These are phyloP conservation scores for Spongilla lacustris DNA, from an alignment of 37 sponge, comb jelly and placozoan species.

Conservation along the genomic window DNA sequence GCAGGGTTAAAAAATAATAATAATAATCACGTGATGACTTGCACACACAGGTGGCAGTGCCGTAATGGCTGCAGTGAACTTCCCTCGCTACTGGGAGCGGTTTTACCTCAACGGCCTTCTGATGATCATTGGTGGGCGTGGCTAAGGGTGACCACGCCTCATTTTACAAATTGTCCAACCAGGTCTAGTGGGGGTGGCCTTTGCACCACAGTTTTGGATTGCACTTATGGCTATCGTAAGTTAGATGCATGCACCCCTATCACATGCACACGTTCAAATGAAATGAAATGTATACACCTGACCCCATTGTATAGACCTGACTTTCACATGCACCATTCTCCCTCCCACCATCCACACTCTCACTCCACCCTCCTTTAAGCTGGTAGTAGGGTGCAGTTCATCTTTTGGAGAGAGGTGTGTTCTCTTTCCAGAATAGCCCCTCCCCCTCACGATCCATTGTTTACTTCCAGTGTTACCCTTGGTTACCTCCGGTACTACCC, in stretches of 20 bases:
- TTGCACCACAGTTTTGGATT: conserved; percentile 50
- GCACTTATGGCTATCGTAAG: conserved; percentile 31
- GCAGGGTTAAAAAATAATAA: neutral
- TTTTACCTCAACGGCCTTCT: conserved; percentile 50
- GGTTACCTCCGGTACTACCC: conserved; percentile 27
- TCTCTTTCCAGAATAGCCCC: neutral
- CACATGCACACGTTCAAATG: too few species aligned
- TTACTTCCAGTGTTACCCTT: conserved; percentile 23
- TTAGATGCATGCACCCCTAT: too few species aligned
- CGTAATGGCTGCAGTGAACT: neutral
- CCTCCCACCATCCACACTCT: too few species aligned
- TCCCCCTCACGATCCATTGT: neutral
- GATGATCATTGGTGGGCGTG: conserved; percentile 31
- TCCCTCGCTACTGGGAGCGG: conserved; percentile 27
- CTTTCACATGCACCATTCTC: too few species aligned
- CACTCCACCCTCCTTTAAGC: too few species aligned
- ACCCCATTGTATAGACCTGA: too few species aligned
- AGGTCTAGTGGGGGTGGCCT: conserved; percentile 44
- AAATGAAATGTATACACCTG: too few species aligned
- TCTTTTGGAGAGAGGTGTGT: conserved; percentile 49
- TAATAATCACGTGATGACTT: neutral
- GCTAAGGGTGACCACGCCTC: neutral
- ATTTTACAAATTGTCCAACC: neutral
- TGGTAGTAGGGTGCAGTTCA: conserved; percentile 7
- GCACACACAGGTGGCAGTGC: neutral